Evolutionary conservation across 2,113 vertebrate species (phyloP).

Genomic region (Columba livia): DNA sequence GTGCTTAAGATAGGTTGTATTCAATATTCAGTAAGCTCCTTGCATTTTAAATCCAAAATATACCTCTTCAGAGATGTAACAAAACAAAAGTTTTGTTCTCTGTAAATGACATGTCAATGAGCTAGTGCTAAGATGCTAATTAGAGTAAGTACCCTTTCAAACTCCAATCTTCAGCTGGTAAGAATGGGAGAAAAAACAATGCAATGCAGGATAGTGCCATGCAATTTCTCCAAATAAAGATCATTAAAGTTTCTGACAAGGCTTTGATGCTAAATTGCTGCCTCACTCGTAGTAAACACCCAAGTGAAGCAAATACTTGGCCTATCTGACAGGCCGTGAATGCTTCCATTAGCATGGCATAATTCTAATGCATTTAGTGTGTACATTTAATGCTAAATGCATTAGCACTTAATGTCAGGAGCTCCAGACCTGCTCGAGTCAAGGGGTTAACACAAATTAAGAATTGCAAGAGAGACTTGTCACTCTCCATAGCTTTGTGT

Average conservation of each 20-base stretch:
- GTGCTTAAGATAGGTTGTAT: not conserved
- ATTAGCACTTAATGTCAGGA: constrained; percentile 66
- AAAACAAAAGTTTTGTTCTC: not conserved
- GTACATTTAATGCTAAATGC: constrained; percentile 63
- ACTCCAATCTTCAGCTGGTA: not conserved
- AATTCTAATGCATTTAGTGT: constrained; percentile 42
- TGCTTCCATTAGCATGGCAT: constrained; percentile 45
- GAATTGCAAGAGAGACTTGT: constrained; percentile 50
- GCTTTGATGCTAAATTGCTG: not conserved
- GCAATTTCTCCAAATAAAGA: constrained; percentile 11
- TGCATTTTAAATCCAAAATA: not conserved
- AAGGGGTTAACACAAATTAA: constrained; percentile 65
- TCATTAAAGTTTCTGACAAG: constrained; percentile 17
- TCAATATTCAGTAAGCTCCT: not conserved
- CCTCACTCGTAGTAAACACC: constrained; percentile 15
- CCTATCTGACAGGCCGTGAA: constrained; percentile 47
- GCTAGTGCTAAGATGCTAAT: not conserved
- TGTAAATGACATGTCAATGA: not conserved
- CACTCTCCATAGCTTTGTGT: constrained; percentile 47
- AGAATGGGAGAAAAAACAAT: not conserved
- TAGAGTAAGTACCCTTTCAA: not conserved
- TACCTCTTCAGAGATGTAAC: not conserved
- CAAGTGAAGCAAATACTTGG: constrained; percentile 25
- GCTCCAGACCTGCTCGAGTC: constrained; percentile 42
- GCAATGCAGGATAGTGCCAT: not conserved